Percentiles rank a stretch among this genome's conserved stretches.
phyloP scores from a whole-genome alignment of 1,140 invertebrate genomes.

The Belonocnema kinseyi region DNA sequence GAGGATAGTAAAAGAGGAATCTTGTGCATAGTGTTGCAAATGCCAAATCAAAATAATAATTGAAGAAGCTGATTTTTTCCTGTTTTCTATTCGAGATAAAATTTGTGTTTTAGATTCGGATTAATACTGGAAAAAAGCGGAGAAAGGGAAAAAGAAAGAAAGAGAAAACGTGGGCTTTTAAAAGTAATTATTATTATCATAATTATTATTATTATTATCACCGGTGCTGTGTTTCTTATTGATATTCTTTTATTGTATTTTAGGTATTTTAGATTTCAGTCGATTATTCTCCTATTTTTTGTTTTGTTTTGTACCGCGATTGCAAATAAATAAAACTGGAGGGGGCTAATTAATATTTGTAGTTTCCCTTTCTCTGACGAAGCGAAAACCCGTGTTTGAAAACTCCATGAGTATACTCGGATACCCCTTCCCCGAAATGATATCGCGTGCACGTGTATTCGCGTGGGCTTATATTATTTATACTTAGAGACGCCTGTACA shows the following conservation, averaged over 20 bases:
- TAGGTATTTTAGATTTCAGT: too few relatives aligned
- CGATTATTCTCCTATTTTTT: too few relatives aligned
- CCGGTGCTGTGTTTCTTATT: too few relatives aligned
- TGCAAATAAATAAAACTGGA: too few relatives aligned
- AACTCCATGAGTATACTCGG: slow-evolving; percentile 64
- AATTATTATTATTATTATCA: too few relatives aligned
- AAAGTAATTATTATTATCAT: too few relatives aligned
- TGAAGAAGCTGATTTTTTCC: neutral
- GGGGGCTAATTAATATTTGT: too few relatives aligned
- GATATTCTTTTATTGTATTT: too few relatives aligned
- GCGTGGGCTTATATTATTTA: slow-evolving; percentile 65
- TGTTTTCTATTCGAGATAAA: neutral
- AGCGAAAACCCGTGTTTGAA: too few relatives aligned
- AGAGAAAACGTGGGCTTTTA: neutral
- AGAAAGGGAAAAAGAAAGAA: neutral
- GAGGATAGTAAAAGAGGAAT: slow-evolving; percentile 23
- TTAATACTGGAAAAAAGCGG: neutral
- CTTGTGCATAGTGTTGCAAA: slow-evolving; percentile 24
- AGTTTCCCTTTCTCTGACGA: too few relatives aligned
- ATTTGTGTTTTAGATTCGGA: neutral
- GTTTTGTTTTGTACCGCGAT: too few relatives aligned
- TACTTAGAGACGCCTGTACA: slow-evolving; percentile 52
- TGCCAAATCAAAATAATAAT: slow-evolving; percentile 9
- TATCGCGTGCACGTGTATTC: neutral
- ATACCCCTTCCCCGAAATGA: slow-evolving; percentile 61